These are phyloP conservation scores for Rhea americana DNA, from an alignment of 2,113 vertebrate genomes.

Conservation along the genomic window DNA sequence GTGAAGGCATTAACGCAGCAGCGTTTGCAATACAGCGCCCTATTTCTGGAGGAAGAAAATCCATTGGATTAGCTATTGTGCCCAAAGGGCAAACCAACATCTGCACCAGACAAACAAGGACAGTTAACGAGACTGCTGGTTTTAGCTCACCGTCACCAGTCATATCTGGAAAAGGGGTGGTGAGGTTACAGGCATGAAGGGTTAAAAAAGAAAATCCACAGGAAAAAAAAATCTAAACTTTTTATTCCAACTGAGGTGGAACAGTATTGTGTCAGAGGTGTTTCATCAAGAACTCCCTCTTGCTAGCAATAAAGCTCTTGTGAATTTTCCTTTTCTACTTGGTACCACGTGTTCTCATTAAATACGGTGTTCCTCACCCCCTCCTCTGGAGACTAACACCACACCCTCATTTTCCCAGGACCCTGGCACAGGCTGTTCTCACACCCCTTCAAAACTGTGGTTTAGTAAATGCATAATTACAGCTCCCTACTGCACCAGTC, in stretches of 20 bases:
- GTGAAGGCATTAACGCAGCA: neutral
- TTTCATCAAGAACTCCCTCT: neutral
- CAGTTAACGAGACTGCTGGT: constrained; percentile 4
- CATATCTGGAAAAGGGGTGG: constrained; percentile 15
- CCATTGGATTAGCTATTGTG: constrained; percentile 34
- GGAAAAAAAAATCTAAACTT: neutral
- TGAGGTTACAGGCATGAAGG: neutral
- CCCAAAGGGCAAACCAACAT: constrained; percentile 17
- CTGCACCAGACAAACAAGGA: neutral
- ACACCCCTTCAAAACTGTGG: neutral
- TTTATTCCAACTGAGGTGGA: neutral
- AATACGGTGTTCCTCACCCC: rapidly evolving
- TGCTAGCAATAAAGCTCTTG: neutral
- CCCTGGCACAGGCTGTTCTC: neutral
- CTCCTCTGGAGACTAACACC: too few species aligned
- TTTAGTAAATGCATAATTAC: neutral
- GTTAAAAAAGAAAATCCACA: neutral
- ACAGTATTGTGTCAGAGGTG: neutral
- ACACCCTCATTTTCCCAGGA: neutral
- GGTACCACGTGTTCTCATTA: neutral
- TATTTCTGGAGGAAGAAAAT: neutral
- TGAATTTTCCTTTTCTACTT: neutral
- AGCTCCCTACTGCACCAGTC: neutral
- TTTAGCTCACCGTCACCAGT: neutral
- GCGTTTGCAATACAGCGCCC: neutral